These are phyloP conservation scores for Poeciliopsis infans DNA, from an alignment of 2,797 vertebrate species.

Conservation along the genomic window DNA sequence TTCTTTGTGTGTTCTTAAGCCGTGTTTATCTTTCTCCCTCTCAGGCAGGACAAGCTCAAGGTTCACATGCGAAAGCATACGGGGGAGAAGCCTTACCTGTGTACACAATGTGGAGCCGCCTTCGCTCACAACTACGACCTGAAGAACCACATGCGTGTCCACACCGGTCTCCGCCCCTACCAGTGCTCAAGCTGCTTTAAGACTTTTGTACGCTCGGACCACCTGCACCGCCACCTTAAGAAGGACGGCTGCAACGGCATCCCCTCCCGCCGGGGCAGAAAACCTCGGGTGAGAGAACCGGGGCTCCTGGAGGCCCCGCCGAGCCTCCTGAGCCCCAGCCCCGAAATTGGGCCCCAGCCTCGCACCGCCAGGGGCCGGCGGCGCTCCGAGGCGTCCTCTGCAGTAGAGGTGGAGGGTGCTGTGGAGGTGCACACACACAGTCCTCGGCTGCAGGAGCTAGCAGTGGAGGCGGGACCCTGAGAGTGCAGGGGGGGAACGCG, in stretches of 20 bases:
- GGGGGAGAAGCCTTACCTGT: conserved; percentile 98
- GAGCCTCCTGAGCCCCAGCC: conserved; percentile 58
- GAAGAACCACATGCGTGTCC: conserved; percentile 99
- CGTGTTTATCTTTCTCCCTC: conserved; percentile 45
- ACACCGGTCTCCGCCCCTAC: conserved; percentile 97
- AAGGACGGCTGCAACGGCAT: conserved; percentile 98
- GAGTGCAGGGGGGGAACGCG: conserved; percentile 27
- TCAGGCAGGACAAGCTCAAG: conserved; percentile 99
- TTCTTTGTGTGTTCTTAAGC: conserved; percentile 31
- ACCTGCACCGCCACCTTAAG: conserved; percentile 98
- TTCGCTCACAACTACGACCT: conserved; percentile 99
- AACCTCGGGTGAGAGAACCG: conserved; percentile 87
- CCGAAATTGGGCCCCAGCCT: conserved; percentile 61
- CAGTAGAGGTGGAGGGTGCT: conserved; percentile 50
- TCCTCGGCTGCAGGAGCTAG: conserved; percentile 72
- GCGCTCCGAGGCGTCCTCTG: conserved; percentile 67
- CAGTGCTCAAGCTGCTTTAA: conserved; percentile 98
- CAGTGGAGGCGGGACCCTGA: conserved; percentile 73
- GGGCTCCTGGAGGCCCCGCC: conserved; percentile 72
- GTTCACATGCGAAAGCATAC: conserved; percentile 99
- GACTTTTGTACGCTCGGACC: conserved; percentile 98
- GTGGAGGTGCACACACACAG: conserved; percentile 72
- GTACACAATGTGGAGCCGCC: conserved; percentile 95
- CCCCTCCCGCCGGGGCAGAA: conserved; percentile 90
- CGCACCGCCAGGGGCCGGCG: conserved; percentile 75